Evolutionary conservation across 2,888 invertebrate genomes (phyloP).

Genomic region (Papilio protenor): DNA sequence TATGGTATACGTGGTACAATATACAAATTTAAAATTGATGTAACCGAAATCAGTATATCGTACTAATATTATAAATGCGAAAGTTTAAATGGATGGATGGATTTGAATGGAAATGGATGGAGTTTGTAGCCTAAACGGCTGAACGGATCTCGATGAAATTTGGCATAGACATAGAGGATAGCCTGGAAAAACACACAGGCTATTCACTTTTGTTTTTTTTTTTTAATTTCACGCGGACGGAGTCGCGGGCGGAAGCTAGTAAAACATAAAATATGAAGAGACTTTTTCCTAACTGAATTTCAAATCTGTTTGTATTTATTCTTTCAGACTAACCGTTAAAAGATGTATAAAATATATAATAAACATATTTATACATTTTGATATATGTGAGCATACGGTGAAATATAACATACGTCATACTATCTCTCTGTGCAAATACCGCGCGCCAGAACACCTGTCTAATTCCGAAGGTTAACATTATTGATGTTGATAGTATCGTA

Average conservation of each 20-base stretch:
- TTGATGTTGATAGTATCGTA: neutral
- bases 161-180: no score
- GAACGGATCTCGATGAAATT: no score
- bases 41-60: neutral
- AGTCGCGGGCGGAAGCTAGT: no score
- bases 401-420: slow-evolving; percentile 16
- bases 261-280: no score
- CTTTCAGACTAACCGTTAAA: neutral
- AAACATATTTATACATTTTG: neutral
- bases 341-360: neutral
- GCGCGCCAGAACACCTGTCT: slow-evolving; percentile 27
- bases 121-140: no score
- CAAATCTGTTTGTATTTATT: neutral
- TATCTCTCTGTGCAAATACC: slow-evolving; percentile 26
- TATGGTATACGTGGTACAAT: neutral
- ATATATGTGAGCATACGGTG: neutral
- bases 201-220: no score
- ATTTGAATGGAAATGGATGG: no score
- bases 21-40: neutral
- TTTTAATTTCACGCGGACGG: no score
- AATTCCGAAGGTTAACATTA: slow-evolving; percentile 26
- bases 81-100: no score
- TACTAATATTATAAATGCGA: no score
- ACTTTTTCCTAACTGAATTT: no score
- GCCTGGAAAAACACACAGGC: no score